Percentiles rank a stretch among this genome's conserved stretches.
phyloP scores from a whole-genome alignment of 2,797 vertebrate genomes.

The Eospalax fontanierii region DNA sequence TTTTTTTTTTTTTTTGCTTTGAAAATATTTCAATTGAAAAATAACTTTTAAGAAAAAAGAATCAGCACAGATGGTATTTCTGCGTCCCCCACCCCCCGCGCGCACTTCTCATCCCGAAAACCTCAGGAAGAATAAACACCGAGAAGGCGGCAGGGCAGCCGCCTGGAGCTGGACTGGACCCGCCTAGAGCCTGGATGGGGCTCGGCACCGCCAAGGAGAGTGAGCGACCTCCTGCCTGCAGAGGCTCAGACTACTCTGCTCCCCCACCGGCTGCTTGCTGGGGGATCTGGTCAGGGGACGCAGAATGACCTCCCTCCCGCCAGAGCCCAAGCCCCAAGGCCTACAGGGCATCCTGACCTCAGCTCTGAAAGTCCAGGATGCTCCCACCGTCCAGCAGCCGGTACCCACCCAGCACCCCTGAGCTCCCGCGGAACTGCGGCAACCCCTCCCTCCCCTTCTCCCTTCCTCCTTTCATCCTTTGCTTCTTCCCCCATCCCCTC shows the following conservation, averaged over 20 bases:
- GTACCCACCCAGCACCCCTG: neutral
- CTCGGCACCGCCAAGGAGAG: accelerated
- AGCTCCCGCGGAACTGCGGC: accelerated
- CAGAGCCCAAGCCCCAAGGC: neutral
- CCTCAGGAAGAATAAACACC: neutral
- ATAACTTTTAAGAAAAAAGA: slow-evolving; percentile 71
- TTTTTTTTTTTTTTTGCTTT: slow-evolving; percentile 17
- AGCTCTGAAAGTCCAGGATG: neutral
- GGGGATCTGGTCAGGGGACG: accelerated
- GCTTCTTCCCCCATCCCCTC: neutral
- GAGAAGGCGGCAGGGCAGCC: neutral
- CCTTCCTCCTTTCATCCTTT: neutral
- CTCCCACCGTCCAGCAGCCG: neutral
- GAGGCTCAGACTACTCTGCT: accelerated
- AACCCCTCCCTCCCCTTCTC: no score
- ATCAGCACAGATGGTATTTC: slow-evolving; percentile 55
- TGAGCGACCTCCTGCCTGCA: neutral
- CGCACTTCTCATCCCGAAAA: neutral
- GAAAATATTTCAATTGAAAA: slow-evolving; percentile 72
- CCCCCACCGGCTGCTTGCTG: neutral
- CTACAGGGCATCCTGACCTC: neutral
- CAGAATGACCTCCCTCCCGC: neutral
- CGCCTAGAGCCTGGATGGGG: neutral
- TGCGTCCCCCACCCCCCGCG: slow-evolving; percentile 11
- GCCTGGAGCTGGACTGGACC: neutral